phyloP scores from a whole-genome alignment of 2,113 vertebrate species.

The Nibea albiflora region DNA sequence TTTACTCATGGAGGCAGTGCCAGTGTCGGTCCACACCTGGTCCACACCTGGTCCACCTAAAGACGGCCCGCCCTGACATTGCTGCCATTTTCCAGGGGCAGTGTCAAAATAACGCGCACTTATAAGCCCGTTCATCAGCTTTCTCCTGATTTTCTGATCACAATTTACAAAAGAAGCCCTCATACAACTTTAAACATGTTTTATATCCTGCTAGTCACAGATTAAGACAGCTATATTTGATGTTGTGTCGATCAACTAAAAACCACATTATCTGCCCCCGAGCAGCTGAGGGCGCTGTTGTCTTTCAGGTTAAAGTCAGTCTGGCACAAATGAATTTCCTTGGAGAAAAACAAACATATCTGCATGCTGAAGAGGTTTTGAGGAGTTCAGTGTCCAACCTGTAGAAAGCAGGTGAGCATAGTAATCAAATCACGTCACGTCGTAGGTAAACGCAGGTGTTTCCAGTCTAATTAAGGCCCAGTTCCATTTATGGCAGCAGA shows the following conservation, averaged over 20 bases:
- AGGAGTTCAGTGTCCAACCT: background rate
- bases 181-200: background rate
- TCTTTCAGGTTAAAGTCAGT: background rate
- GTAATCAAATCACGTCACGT: no score
- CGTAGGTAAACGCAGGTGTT: no score
- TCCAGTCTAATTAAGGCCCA: no score
- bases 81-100: background rate
- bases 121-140: background rate
- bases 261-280: background rate
- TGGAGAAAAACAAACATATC: background rate
- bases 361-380: background rate
- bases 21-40: no score
- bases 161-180: no score
- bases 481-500: no score
- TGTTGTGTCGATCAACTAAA: background rate
- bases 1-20: background rate
- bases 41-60: no score
- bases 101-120: background rate
- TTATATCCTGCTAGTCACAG: background rate
- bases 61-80: no score
- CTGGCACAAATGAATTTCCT: background rate
- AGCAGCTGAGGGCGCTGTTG: slow-evolving; percentile 62
- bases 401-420: no score
- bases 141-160: background rate
- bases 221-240: background rate